Evolutionary conservation across 2,888 invertebrate species (phyloP).

Genomic region (Agrotis puta): DNA sequence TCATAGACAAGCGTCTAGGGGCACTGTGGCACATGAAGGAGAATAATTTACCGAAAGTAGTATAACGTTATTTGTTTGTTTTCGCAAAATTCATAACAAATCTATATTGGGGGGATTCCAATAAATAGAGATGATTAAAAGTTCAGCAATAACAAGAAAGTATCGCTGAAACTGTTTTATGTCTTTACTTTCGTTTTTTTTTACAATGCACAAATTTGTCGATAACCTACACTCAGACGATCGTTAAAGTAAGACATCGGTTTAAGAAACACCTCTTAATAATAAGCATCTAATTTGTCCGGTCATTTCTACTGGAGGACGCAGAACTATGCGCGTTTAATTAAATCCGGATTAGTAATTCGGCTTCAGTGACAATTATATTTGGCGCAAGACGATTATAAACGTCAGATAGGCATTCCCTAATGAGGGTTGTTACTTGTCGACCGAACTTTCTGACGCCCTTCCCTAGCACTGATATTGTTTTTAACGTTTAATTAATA

Average conservation of each 20-base stretch:
- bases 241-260: background rate
- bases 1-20: slow-evolving; percentile 55
- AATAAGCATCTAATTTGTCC: slow-evolving; percentile 50
- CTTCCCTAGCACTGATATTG: slow-evolving; percentile 29
- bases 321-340: slow-evolving; percentile 65
- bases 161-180: slow-evolving; percentile 32
- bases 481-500: slow-evolving; percentile 43
- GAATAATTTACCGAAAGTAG: slow-evolving; percentile 33
- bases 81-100: slow-evolving; percentile 46
- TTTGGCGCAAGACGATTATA: slow-evolving; percentile 63
- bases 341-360: slow-evolving; percentile 73
- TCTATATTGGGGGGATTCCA: slow-evolving; percentile 24
- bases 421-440: slow-evolving; percentile 70
- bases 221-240: background rate
- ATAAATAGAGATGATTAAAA: slow-evolving; percentile 26
- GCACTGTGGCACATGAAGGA: slow-evolving; percentile 39
- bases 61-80: slow-evolving; percentile 42
- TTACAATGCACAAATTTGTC: background rate
- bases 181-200: slow-evolving; percentile 9
- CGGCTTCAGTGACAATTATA: slow-evolving; percentile 65
- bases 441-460: slow-evolving; percentile 55
- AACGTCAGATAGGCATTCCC: slow-evolving; percentile 67
- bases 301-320: slow-evolving; percentile 37
- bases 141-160: slow-evolving; percentile 44
- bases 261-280: slow-evolving; percentile 17